A percentile compares a stretch with the other conserved stretches of the same genome.
phyloP scores from a whole-genome alignment of 2,797 vertebrate species.

The Sparidentex hasta region DNA sequence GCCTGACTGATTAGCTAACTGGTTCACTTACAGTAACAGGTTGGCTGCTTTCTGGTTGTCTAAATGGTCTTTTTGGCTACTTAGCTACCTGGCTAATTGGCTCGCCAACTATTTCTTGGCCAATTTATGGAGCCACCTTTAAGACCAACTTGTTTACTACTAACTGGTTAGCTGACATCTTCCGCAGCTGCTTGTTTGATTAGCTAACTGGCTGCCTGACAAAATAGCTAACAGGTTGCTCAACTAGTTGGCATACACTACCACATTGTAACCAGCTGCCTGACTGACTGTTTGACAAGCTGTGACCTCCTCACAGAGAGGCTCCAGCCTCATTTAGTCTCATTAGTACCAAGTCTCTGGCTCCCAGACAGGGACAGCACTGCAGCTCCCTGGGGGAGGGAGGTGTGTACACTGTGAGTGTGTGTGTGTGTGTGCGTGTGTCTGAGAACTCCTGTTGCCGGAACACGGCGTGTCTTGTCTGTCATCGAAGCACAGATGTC shows the following conservation, averaged over 20 bases:
- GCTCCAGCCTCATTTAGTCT: conserved; percentile 82
- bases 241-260: conserved; percentile 37
- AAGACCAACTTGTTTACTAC: not conserved
- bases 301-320: conserved; percentile 72
- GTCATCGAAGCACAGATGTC: conserved; percentile 83
- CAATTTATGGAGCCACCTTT: too few relatives aligned
- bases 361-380: conserved; percentile 71
- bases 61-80: too few relatives aligned
- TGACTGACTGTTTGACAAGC: conserved; percentile 70
- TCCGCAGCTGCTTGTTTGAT: not conserved
- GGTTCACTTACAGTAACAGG: too few relatives aligned
- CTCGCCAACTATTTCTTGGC: too few relatives aligned
- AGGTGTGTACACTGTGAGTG: conserved; percentile 31
- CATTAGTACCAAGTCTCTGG: conserved; percentile 79
- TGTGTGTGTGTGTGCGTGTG: conserved; percentile 30
- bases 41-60: too few relatives aligned
- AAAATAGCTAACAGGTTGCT: conserved; percentile 37
- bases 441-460: conserved; percentile 49
- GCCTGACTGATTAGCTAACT: too few relatives aligned
- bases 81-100: too few relatives aligned
- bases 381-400: conserved; percentile 51
- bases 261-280: conserved; percentile 71
- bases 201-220: conserved; percentile 3
- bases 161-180: too few relatives aligned
- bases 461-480: conserved; percentile 74